Evolutionary conservation across 2,888 invertebrate genomes (phyloP), one percentile per base, ranked within the genome.

Genomic region (Diloba caeruleocephala): DNA sequence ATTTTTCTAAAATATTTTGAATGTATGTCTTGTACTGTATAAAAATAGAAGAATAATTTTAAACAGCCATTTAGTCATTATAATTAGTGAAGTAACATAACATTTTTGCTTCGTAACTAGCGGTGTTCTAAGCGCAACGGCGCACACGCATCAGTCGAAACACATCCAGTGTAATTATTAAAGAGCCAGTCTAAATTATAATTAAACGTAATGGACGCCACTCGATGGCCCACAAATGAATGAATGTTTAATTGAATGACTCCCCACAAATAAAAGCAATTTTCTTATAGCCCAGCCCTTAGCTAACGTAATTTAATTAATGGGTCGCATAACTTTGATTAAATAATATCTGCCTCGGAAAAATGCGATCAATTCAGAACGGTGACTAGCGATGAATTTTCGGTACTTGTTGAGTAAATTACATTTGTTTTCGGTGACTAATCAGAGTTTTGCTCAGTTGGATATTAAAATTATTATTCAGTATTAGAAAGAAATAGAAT

Each of bases 201-300:
- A 88, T 88, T 84, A 87, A 84, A 87, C 81, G 84, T 88, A 89
- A 87, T 87, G 87, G 86, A 83, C 74, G 80, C 82, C 80, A 84
- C 80, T 88, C 84, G 81, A 85, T 87, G 78, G 82, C 71, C 76
- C 79, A 75, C 80, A 85, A 89, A 89, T 86, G 85, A 87, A 89
- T 86, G 84, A 86, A 86, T 85, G 79, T 87, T 82, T 87, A 88
- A 87, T 88, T 84, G 81, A 88, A 87, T 84, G 85, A 82, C 82
- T 84, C 82, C 86, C 88, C 83, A 88, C 87, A 87, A 89, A 90
- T 89, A 89, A 89, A 89, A 88, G 83, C 82, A 87, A 89, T 89
- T 87, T 88, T 89, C 87, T 88, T 84, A 85, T 73, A 76, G 84
- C 84, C 83, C 76, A 70, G 78, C 82, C 85, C 81, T 78, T 71